Evolutionary conservation across 1,140 invertebrate species (phyloP).

Genomic region (Drosophila pseudoananassae): DNA sequence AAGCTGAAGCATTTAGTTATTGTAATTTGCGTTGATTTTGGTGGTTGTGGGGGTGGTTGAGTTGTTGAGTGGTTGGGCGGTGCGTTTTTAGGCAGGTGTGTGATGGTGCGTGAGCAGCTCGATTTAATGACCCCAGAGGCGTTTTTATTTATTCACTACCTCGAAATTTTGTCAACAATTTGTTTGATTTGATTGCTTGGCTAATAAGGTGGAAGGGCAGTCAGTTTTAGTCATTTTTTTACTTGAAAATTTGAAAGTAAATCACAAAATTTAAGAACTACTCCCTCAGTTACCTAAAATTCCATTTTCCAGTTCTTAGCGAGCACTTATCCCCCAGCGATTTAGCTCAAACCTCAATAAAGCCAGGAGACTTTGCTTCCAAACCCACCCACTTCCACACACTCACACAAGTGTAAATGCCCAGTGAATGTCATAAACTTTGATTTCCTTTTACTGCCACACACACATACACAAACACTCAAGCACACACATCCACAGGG

Average conservation of each 20-base stretch:
- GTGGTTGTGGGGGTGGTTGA: slow-evolving; percentile 6
- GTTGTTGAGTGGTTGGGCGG: not conserved
- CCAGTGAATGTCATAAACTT: slow-evolving; percentile 74
- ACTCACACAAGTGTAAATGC: slow-evolving; percentile 47
- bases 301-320: slow-evolving; percentile 1
- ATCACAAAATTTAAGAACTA: not conserved
- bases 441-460: slow-evolving; percentile 64
- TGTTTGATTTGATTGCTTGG: slow-evolving; percentile 72
- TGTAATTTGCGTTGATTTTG: slow-evolving; percentile 59
- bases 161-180: slow-evolving; percentile 78
- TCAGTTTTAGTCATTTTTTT: not conserved
- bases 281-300: not conserved
- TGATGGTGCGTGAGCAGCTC: slow-evolving; percentile 57
- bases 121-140: slow-evolving; percentile 62
- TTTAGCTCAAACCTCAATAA: slow-evolving; percentile 19
- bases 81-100: slow-evolving; percentile 16
- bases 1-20: slow-evolving; percentile 67
- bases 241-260: not conserved
- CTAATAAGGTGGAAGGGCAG: not conserved
- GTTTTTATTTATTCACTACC: slow-evolving; percentile 61
- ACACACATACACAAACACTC: no score
- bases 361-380: slow-evolving; percentile 17
- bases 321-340: slow-evolving; percentile 9
- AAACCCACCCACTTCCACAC: not conserved
- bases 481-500: slow-evolving; percentile 11